Conservation (phyloP, 2,888 invertebrate species). For the Agrotis puta region DNA sequence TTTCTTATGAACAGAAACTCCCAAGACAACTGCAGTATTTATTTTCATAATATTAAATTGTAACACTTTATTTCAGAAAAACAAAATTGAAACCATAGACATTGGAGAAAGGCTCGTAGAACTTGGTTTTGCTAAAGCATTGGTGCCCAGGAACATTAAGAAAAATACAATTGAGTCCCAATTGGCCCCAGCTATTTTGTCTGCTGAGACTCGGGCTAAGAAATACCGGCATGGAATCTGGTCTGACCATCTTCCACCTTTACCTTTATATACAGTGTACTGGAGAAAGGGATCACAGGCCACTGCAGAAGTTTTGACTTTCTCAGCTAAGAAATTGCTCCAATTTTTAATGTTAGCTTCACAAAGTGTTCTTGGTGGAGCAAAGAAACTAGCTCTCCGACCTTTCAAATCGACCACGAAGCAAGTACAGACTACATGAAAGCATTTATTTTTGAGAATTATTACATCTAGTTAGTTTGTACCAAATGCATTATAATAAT, state of each 20-base stretch:
- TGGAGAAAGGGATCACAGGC: constrained; percentile 83
- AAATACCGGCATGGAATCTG: constrained; percentile 85
- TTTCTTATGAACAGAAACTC: neutral
- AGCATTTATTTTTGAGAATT: constrained; percentile 74
- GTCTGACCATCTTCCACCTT: constrained; percentile 85
- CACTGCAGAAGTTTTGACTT: constrained; percentile 68
- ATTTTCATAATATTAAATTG: constrained; percentile 27
- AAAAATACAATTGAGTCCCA: constrained; percentile 84
- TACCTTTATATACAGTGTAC: constrained; percentile 81
- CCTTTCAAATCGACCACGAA: constrained; percentile 79
- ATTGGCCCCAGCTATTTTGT: constrained; percentile 80
- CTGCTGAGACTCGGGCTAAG: constrained; percentile 84
- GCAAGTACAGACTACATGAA: constrained; percentile 82
- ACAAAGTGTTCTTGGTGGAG: constrained; percentile 78
- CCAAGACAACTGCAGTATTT: neutral
- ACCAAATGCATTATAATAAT: constrained; percentile 73
- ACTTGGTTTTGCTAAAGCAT: constrained; percentile 86
- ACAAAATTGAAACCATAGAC: constrained; percentile 83
- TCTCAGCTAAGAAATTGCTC: constrained; percentile 75
- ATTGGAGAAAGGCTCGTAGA: constrained; percentile 87
- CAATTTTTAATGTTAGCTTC: constrained; percentile 72
- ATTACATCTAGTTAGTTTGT: constrained; percentile 70
- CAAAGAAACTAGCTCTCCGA: constrained; percentile 77
- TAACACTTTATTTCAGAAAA: constrained; percentile 75
- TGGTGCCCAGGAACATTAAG: constrained; percentile 77